Evolutionary conservation across 2,113 vertebrate species (phyloP).

Genomic region (Scophthalmus maximus): DNA sequence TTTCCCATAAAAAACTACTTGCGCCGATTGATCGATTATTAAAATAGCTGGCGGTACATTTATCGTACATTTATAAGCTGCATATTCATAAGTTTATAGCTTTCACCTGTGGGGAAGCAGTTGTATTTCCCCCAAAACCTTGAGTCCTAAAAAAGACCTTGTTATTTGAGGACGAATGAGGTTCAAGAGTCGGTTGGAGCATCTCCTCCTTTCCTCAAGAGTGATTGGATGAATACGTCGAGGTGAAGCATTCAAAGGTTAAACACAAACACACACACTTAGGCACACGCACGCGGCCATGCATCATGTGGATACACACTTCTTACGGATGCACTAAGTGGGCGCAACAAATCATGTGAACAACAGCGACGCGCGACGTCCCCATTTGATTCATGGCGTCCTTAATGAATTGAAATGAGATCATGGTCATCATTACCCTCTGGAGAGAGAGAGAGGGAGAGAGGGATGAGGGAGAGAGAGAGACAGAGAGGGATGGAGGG

Average conservation of each 20-base stretch:
- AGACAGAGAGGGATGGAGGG: background rate
- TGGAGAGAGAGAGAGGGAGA: background rate
- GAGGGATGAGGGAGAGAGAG: too few relatives aligned
- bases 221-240: background rate
- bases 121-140: background rate
- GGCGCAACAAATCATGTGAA: slow-evolving; percentile 37
- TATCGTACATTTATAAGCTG: background rate
- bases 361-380: slow-evolving; percentile 9
- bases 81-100: background rate
- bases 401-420: slow-evolving; percentile 33
- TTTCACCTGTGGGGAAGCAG: background rate
- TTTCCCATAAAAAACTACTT: too few relatives aligned
- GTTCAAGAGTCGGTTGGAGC: background rate
- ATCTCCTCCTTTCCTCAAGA: background rate
- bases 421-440: slow-evolving; percentile 3
- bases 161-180: background rate
- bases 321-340: background rate
- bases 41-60: too few relatives aligned
- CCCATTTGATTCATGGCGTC: slow-evolving; percentile 28
- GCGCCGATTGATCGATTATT: too few relatives aligned
- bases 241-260: background rate
- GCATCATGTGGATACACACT: slow-evolving; percentile 1
- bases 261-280: background rate
- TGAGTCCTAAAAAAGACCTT: background rate
- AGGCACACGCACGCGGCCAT: background rate